phyloP scores from a whole-genome alignment of 2,113 vertebrate genomes.

The Leucoraja erinaceus region DNA sequence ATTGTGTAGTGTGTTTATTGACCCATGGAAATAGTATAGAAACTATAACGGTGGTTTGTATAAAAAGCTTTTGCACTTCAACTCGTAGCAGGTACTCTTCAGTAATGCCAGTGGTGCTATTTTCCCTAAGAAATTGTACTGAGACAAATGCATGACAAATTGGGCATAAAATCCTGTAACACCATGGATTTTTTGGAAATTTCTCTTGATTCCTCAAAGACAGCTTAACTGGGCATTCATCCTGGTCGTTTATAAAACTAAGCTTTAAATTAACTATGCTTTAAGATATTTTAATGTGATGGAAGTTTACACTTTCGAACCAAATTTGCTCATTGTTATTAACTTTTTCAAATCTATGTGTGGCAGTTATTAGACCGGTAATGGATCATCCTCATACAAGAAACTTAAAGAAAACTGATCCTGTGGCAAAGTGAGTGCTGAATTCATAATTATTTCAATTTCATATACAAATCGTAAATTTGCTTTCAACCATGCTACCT shows the following conservation, averaged over 20 bases:
- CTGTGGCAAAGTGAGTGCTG: slow-evolving; percentile 59
- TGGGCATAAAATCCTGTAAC: not conserved
- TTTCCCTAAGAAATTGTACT: not conserved
- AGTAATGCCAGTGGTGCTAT: not conserved
- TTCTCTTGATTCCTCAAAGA: not conserved
- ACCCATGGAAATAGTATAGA: not conserved
- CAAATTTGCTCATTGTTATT: not conserved
- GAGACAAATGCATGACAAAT: not conserved
- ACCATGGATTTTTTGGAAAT: not conserved
- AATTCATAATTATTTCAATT: not conserved
- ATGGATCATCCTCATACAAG: slow-evolving; percentile 53
- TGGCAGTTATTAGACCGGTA: slow-evolving; percentile 62
- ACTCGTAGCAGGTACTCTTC: not conserved
- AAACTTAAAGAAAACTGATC: slow-evolving; percentile 59
- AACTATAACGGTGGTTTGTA: not conserved
- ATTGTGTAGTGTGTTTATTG: not conserved
- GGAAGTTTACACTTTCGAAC: not conserved
- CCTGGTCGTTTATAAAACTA: not conserved
- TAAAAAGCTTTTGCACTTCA: not conserved
- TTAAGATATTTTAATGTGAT: not conserved
- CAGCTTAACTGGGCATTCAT: not conserved
- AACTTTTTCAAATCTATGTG: not conserved
- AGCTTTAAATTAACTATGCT: not conserved
- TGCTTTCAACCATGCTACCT: not conserved
- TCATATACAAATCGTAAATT: not conserved